Evolutionary conservation across 2,113 vertebrate species (phyloP).

Genomic region (Tapirus terrestris): DNA sequence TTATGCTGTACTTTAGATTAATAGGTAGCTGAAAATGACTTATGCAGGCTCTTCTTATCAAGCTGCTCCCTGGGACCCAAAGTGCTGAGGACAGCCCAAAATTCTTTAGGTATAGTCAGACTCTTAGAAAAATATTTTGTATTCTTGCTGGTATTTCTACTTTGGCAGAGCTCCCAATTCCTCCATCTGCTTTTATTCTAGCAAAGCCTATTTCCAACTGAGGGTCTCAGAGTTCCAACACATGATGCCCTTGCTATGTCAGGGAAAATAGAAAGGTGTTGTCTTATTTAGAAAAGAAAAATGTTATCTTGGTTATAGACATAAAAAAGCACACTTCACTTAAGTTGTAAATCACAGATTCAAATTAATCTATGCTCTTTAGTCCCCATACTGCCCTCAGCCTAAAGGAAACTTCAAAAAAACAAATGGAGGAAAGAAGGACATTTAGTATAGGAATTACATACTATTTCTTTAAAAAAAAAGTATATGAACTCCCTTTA

Average conservation of each 20-base stretch:
- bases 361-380: background rate
- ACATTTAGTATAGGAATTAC: background rate
- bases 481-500: background rate
- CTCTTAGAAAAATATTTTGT: conserved; percentile 59
- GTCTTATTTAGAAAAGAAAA: conserved; percentile 42
- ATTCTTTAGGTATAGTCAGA: conserved; percentile 48
- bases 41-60: background rate
- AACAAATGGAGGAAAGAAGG: background rate
- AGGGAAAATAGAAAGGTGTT: conserved; percentile 12
- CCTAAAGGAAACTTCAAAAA: background rate
- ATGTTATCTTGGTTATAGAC: background rate
- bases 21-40: conserved; percentile 1
- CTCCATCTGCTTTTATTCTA: conserved; percentile 55
- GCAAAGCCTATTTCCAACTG: conserved; percentile 51
- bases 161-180: conserved; percentile 44
- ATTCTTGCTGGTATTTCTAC: conserved; percentile 56
- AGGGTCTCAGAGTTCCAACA: conserved; percentile 34
- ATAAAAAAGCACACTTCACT: background rate
- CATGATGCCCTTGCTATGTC: background rate
- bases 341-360: background rate
- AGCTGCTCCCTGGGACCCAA: background rate
- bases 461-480: background rate
- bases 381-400: background rate
- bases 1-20: background rate
- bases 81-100: conserved; percentile 38